Evolutionary conservation across 2,113 vertebrate genomes (phyloP), one percentile per base, ranked within the genome.

Genomic region (Gallinago media): DNA sequence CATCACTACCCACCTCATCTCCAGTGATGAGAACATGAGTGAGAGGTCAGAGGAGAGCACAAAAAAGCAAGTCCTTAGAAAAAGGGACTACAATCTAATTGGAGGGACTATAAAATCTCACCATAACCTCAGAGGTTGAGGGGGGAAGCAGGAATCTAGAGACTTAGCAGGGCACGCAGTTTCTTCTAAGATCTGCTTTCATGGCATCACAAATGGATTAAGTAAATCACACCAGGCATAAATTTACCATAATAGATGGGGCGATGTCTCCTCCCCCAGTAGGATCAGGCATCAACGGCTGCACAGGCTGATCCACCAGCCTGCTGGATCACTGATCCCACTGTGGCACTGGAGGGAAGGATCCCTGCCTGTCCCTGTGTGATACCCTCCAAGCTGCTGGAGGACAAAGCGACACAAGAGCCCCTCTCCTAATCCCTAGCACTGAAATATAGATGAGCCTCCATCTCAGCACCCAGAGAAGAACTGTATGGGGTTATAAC

Each of bases 301-400:
- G 22, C 44, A 36, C 11, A 38, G 75, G 71, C 12, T 29, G 34
- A 52, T 8, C 65, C 22, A 10, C 54, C 42, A 87, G 21, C 8
- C 46, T 44, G 46, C 6, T 2, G 3, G 58, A 23, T 7, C 72
- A 25, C 0, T 3, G 47, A 21, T 22, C 6, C 14, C 0, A 1
- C 26, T 50, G 68, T 0, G 2, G 42, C 44, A 18, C 6, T 2
- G 44, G 20, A 62, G 18, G 40, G 59, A 40, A 75, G 23, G 31
- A 36, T 14, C 42, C 42, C 50, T 49, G 34, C 62, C 83, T 59
- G 25, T 18, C 36, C 40, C 50, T 0, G 0, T 1, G 8, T 0
- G 1, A 22, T 32, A 9, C 12, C 22, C 19, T 94, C 31, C 50
- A 25, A 36, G 31, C 0, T 0, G 15, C 29, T 29, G 49, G 16